Percentiles rank a stretch among this genome's conserved stretches.
Evolutionary conservation across 1,140 invertebrate species (phyloP).

Genomic region (Sycophaga agraensis): DNA sequence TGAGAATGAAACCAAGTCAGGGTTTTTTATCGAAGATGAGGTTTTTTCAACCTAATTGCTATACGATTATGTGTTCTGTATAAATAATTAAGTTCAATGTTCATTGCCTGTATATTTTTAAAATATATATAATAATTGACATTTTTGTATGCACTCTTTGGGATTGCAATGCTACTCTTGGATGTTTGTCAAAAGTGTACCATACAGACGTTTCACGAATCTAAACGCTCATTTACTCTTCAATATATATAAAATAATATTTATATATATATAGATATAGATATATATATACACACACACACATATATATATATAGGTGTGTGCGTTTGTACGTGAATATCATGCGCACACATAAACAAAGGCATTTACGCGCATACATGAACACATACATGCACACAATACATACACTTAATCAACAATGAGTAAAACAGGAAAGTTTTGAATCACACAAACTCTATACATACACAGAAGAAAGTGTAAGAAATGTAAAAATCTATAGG

Average conservation of each 20-base stretch:
- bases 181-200: slow-evolving; percentile 45
- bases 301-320: too few relatives aligned
- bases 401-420: neutral
- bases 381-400: neutral
- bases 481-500: too few relatives aligned
- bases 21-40: too few relatives aligned
- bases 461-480: neutral
- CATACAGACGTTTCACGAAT: slow-evolving; percentile 7
- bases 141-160: slow-evolving; percentile 51
- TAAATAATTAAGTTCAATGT: too few relatives aligned
- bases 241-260: neutral
- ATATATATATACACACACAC: neutral
- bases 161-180: slow-evolving; percentile 51
- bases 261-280: neutral
- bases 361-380: neutral
- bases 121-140: too few relatives aligned
- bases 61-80: too few relatives aligned
- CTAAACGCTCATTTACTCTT: too few relatives aligned
- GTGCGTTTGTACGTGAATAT: too few relatives aligned
- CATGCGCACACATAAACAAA: neutral
- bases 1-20: too few relatives aligned
- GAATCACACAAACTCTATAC: neutral
- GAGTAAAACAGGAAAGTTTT: too few relatives aligned
- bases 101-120: too few relatives aligned
- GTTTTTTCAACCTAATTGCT: too few relatives aligned